Evolutionary conservation across 2,888 invertebrate species (phyloP), one percentile per base, ranked within the genome.

Genomic region (Drosophila limbata): DNA sequence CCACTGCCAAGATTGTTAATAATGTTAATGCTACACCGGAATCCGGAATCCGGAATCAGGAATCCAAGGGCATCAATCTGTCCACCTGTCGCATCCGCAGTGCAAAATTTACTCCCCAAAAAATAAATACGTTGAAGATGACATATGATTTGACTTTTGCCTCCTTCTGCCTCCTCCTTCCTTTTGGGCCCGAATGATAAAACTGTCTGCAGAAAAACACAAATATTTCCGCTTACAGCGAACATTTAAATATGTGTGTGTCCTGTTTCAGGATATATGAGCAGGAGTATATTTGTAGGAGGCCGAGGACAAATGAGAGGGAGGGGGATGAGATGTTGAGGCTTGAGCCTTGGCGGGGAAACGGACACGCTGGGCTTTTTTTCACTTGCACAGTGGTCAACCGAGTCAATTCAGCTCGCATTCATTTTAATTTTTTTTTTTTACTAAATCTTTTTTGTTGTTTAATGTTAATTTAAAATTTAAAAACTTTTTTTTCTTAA

Each of bases 111-210:
- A 73, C 78, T 50, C n/a, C 50, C 69, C 5, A 25, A 25, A 10
- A 79, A 84, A 84, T 79, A 84, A 84, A 87, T 84, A 82, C 79
- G 80, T 77, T 83, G 78, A 86, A 86, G 85, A 86, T 89, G 85
- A 86, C 85, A 86, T 85, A 86, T 85, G 89, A 89, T 85, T 84
- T 80, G 89, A 85, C 79, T 79, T 76, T 15, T 45, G 66, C 62
- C 21, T 21, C 21, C 21, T 3, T 21, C 21, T 3, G 3, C 1
- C 21, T 21, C 21, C 21, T 21, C 47, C 25, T 11, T 4, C 42
- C 9, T 11, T 19, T 42, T 25, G 9, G 4, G 9, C 28, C 8
- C 83, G 69, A 74, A 72, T 76, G 88, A 85, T 85, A 87, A 89
- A 88, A 84, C 80, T 85, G 85, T 82, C 78, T 71, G 80, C 13